Conservation (phyloP, 2,797 vertebrate species). For the Muscicapa striata region DNA sequence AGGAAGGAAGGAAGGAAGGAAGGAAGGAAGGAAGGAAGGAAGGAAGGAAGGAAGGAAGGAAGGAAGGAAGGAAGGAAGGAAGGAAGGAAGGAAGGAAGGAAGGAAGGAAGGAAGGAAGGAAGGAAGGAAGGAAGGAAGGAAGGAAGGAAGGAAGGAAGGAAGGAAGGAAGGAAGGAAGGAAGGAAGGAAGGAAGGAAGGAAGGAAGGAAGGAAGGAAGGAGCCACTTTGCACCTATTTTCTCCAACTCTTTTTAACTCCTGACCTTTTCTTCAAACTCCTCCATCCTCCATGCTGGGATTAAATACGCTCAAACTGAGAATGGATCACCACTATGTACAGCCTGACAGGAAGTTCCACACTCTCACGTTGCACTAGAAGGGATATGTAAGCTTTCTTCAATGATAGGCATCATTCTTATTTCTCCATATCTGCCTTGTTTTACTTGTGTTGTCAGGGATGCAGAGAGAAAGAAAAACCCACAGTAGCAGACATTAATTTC, state of each 20-base stretch:
- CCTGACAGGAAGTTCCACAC: not conserved
- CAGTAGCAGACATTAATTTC: not conserved
- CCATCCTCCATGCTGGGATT: not conserved
- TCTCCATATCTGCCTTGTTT: not conserved
- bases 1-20: no score
- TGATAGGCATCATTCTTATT: not conserved
- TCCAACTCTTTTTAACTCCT: not conserved
- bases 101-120: no score
- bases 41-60: no score
- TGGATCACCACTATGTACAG: not conserved
- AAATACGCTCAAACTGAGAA: not conserved
- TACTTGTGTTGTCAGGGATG: not conserved
- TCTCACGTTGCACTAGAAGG: not conserved
- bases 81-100: not conserved
- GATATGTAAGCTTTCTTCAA: not conserved
- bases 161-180: no score
- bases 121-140: no score
- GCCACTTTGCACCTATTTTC: not conserved
- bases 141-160: no score
- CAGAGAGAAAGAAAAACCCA: not conserved
- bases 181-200: no score
- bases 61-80: no score
- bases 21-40: not conserved
- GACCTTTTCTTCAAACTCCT: not conserved
- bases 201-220: not conserved